These are phyloP conservation scores for Anagrus nilaparvatae DNA, from an alignment of 1,140 invertebrate genomes.

Conservation along the genomic window DNA sequence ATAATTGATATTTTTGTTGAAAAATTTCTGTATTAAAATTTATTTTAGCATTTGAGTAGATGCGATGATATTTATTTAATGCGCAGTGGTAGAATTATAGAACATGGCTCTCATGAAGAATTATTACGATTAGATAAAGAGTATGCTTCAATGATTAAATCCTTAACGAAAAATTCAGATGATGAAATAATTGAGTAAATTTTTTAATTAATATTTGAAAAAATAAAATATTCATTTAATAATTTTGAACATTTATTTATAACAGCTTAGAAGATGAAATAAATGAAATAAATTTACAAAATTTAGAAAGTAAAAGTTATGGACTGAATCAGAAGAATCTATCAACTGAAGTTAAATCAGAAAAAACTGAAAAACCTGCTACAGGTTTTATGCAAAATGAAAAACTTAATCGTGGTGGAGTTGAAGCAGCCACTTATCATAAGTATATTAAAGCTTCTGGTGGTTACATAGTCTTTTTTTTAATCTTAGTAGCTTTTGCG, in stretches of 20 bases:
- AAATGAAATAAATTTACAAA: too few relatives aligned
- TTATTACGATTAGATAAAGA: conserved; percentile 51
- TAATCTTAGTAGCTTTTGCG: conserved; percentile 47
- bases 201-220: too few relatives aligned
- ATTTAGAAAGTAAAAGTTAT: conserved; percentile 1
- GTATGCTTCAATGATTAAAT: conserved; percentile 43
- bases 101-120: conserved; percentile 55
- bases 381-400: conserved; percentile 35
- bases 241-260: too few relatives aligned
- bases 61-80: conserved; percentile 49
- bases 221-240: too few relatives aligned
- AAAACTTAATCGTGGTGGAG: conserved; percentile 37
- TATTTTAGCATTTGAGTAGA: conserved; percentile 46
- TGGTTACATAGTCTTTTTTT: conserved; percentile 41
- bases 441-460: conserved; percentile 51
- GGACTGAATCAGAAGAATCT: background rate
- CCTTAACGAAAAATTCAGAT: conserved; percentile 14
- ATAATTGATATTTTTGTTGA: background rate
- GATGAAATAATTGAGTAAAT: too few relatives aligned
- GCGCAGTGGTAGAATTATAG: conserved; percentile 53
- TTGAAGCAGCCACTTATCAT: conserved; percentile 40
- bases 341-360: background rate
- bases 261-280: too few relatives aligned
- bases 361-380: background rate
- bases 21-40: background rate